Percentiles rank a stretch among this genome's conserved stretches.
Evolutionary conservation across 2,888 invertebrate species (phyloP).

Genomic region (Chrysomela aeneicollis): DNA sequence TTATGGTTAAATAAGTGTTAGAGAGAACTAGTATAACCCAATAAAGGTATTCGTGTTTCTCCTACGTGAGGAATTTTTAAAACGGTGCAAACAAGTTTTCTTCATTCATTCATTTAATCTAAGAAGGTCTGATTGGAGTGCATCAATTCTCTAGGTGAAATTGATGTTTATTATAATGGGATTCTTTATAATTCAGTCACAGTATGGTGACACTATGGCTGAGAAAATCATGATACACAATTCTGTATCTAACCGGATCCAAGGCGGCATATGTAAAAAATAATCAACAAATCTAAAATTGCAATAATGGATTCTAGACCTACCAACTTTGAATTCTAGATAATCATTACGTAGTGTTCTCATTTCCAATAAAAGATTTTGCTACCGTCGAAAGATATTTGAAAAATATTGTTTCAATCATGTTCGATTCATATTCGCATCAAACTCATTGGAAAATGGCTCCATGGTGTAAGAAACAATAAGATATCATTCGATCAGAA

Average conservation of each 20-base stretch:
- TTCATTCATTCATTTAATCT: conserved; percentile 18
- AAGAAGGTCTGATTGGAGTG: conserved; percentile 14
- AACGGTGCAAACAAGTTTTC: conserved; percentile 35
- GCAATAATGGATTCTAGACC: no score
- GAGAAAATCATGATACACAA: not conserved
- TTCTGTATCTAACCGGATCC: not conserved
- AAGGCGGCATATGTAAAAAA: no score
- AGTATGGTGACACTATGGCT: not conserved
- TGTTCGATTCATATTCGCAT: no score
- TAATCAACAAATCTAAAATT: no score
- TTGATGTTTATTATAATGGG: not conserved
- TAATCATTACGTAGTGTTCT: no score
- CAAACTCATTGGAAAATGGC: no score
- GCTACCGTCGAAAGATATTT: no score
- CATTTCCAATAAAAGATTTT: no score
- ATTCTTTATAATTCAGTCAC: not conserved
- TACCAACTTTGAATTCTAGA: no score
- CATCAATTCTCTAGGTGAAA: not conserved
- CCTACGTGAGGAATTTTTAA: conserved; percentile 30
- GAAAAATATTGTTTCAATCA: no score
- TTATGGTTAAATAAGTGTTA: conserved; percentile 1
- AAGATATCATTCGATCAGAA: no score
- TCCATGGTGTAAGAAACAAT: no score
- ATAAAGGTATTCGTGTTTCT: conserved; percentile 27
- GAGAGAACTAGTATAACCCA: conserved; percentile 16